Evolutionary conservation across 2,888 invertebrate species (phyloP).

Genomic region (Polylopha cassiicola): DNA sequence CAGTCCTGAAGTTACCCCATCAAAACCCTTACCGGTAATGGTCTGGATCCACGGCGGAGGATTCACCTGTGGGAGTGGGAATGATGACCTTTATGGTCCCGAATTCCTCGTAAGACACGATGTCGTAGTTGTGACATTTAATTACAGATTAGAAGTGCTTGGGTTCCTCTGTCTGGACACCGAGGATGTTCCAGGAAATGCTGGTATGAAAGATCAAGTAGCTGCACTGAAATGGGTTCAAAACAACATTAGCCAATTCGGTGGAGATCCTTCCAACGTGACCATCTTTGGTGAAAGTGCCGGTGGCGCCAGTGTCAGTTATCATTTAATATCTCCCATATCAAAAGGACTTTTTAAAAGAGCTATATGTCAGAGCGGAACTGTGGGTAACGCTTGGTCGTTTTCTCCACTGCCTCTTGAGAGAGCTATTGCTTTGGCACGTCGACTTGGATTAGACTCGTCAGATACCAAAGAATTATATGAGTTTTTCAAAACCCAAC

Average conservation of each 20-base stretch:
- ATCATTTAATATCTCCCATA: conserved; percentile 29
- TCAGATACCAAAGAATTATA: conserved; percentile 33
- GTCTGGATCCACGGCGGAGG: conserved; percentile 25
- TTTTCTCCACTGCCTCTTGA: conserved; percentile 62
- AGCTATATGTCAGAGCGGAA: conserved; percentile 82
- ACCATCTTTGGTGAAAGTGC: conserved; percentile 34
- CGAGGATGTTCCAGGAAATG: conserved; percentile 30
- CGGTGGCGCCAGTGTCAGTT: conserved; percentile 25
- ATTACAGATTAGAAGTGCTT: conserved; percentile 28
- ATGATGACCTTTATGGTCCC: conserved; percentile 24
- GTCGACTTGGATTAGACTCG: conserved; percentile 36
- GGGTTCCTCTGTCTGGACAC: conserved; percentile 29
- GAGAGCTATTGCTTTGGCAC: conserved; percentile 40
- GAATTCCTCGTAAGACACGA: conserved; percentile 27
- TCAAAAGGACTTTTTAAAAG: conserved; percentile 29
- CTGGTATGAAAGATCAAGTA: conserved; percentile 31
- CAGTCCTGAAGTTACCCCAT: conserved; percentile 23
- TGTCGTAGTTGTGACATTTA: conserved; percentile 27
- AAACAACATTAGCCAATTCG: conserved; percentile 28
- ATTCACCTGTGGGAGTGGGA: conserved; percentile 27
- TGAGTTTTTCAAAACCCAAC: conserved; percentile 30
- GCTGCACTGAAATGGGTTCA: conserved; percentile 28
- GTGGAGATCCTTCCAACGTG: conserved; percentile 29
- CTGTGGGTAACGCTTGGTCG: conserved; percentile 77
- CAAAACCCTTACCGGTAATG: conserved; percentile 19